Conservation (phyloP, 2,888 invertebrate species). For the Dendrolimus houi region DNA sequence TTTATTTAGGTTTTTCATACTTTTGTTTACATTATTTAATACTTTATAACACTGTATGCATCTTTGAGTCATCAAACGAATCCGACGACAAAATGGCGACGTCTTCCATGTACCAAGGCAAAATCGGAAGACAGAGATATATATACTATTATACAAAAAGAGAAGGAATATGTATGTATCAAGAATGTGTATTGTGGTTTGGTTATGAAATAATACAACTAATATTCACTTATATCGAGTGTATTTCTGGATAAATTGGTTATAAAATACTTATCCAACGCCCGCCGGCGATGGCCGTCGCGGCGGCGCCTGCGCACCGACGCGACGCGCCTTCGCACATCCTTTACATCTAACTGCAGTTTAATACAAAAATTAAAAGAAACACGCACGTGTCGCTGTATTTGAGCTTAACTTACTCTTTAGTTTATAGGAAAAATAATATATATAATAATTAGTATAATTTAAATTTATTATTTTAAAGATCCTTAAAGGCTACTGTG, state of each 20-base stretch:
- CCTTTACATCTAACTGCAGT: slow-evolving; percentile 47
- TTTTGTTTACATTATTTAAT: too few species aligned
- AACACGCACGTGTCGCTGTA: slow-evolving; percentile 40
- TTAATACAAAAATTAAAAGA: slow-evolving; percentile 32
- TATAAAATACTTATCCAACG: slow-evolving; percentile 71
- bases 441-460: slow-evolving; percentile 65
- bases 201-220: slow-evolving; percentile 48
- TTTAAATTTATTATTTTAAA: slow-evolving; percentile 69
- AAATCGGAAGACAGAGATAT: too few species aligned
- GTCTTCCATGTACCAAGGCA: too few species aligned
- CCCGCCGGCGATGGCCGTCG: slow-evolving; percentile 34
- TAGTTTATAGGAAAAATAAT: slow-evolving; percentile 62
- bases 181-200: too few species aligned
- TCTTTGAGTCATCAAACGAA: too few species aligned
- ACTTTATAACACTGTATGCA: too few species aligned
- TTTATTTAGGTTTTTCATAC: too few species aligned
- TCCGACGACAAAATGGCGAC: too few species aligned
- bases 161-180: too few species aligned
- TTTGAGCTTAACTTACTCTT: slow-evolving; percentile 75
- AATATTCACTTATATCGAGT: slow-evolving; percentile 71
- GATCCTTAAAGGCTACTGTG: slow-evolving; percentile 50
- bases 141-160: too few species aligned
- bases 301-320: slow-evolving; percentile 24
- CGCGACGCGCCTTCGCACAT: slow-evolving; percentile 30
- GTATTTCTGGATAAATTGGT: slow-evolving; percentile 74